A percentile compares a stretch with the other conserved stretches of the same genome.
Evolutionary conservation across 2,113 vertebrate species (phyloP).

Genomic region (Pygoscelis antarcticus): DNA sequence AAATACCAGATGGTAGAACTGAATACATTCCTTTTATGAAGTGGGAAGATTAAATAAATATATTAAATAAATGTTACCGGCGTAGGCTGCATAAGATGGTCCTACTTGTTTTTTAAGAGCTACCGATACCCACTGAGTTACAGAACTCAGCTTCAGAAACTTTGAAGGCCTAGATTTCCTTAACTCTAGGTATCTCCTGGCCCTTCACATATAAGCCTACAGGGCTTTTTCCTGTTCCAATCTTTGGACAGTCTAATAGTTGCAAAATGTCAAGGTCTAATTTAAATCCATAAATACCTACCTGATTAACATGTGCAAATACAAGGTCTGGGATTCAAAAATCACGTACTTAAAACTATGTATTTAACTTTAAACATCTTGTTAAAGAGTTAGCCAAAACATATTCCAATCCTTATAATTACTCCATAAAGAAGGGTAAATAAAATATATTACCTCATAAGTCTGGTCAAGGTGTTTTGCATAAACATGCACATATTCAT

Average conservation of each 20-base stretch:
- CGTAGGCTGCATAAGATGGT: slow-evolving; percentile 7
- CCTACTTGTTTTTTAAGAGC: slow-evolving; percentile 3
- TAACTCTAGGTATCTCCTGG: background rate
- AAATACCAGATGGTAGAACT: slow-evolving; percentile 44
- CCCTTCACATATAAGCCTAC: background rate
- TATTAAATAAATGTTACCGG: slow-evolving; percentile 3
- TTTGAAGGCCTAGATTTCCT: background rate
- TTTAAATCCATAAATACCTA: background rate
- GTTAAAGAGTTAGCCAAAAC: background rate
- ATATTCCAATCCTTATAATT: background rate
- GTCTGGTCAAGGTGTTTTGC: slow-evolving; percentile 90
- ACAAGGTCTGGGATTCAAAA: slow-evolving; percentile 12
- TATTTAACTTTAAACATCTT: background rate
- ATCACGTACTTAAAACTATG: background rate
- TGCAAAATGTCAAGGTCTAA: background rate
- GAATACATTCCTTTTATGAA: background rate
- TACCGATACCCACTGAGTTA: background rate
- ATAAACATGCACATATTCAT: slow-evolving; percentile 95
- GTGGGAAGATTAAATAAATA: slow-evolving; percentile 35
- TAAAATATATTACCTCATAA: slow-evolving; percentile 85
- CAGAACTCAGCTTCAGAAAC: background rate
- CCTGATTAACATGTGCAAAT: background rate
- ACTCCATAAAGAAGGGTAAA: background rate
- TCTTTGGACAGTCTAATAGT: background rate
- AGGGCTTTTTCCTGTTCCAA: background rate